Evolutionary conservation across 2,888 invertebrate genomes (phyloP).

Genomic region (Panopea generosa): DNA sequence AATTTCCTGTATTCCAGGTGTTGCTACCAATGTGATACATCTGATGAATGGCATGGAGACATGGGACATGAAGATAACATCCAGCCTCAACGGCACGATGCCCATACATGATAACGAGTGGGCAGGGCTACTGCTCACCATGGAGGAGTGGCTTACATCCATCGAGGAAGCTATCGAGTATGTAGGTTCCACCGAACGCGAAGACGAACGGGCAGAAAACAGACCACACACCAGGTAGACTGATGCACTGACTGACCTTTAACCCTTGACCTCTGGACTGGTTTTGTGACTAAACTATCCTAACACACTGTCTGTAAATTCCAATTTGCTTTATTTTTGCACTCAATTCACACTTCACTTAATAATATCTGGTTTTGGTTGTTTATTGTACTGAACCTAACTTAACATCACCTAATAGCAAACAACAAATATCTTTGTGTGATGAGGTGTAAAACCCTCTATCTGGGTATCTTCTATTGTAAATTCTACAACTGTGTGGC

Average conservation of each 20-base stretch:
- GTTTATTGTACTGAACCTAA: no score
- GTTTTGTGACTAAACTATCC: no score
- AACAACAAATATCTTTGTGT: no score
- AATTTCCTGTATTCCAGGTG: no score
- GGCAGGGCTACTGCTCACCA: constrained; percentile 77
- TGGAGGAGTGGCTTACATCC: constrained; percentile 83
- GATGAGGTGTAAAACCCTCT: no score
- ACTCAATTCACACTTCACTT: no score
- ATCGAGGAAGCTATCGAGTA: constrained; percentile 76
- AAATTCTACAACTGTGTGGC: no score
- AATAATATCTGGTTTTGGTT: no score
- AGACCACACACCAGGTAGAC: constrained; percentile 77
- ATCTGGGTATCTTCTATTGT: no score
- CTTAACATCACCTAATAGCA: no score
- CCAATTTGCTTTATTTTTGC: no score
- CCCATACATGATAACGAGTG: constrained; percentile 82
- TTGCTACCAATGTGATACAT: constrained; percentile 81
- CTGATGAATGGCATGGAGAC: constrained; percentile 81
- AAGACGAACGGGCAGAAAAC: constrained; percentile 75
- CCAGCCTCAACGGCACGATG: constrained; percentile 71
- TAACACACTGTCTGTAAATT: no score
- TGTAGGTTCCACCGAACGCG: constrained; percentile 80
- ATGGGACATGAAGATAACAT: constrained; percentile 80
- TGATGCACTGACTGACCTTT: constrained; percentile 5
- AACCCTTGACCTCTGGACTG: background rate